phyloP scores from a whole-genome alignment of 2,888 invertebrate genomes.

The Drosophila pseudotakahashii region DNA sequence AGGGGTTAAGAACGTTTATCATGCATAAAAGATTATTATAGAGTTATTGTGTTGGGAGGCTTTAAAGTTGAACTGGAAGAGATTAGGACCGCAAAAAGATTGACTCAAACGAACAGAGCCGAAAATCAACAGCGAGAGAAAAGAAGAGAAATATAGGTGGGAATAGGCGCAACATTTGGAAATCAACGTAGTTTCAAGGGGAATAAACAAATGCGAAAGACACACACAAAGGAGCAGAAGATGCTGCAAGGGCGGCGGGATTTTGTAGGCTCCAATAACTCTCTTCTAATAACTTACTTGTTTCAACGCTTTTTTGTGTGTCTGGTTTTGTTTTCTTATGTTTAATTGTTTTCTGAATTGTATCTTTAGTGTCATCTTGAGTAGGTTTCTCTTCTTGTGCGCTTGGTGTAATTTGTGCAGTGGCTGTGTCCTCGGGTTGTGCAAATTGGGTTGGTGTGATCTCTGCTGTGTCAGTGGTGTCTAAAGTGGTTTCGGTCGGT shows the following conservation, averaged over 20 bases:
- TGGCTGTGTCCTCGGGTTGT: constrained; percentile 82
- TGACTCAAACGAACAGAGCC: constrained; percentile 17
- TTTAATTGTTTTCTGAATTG: constrained; percentile 84
- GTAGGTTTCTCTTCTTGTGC: constrained; percentile 81
- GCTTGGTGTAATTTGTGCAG: constrained; percentile 84
- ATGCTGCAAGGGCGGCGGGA: constrained; percentile 58
- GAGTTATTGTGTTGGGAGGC: constrained; percentile 30
- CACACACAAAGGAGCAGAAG: constrained; percentile 36
- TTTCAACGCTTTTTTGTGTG: constrained; percentile 75
- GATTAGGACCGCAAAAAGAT: constrained; percentile 20
- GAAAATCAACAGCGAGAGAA: constrained; percentile 28
- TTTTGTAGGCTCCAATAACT: constrained; percentile 59
- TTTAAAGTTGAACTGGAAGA: constrained; percentile 25
- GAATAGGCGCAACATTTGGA: constrained; percentile 50
- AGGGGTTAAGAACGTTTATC: background rate
- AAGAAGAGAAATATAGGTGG: constrained; percentile 40
- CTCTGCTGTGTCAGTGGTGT: constrained; percentile 61
- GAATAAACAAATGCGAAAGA: constrained; percentile 60
- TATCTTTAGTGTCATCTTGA: constrained; percentile 82
- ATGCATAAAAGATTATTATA: constrained; percentile 11
- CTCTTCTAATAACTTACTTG: constrained; percentile 84
- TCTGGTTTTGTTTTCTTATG: constrained; percentile 82
- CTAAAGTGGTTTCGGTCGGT: constrained; percentile 65
- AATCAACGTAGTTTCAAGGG: constrained; percentile 57
- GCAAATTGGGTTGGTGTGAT: constrained; percentile 66